These are phyloP conservation scores for Sinohyriopsis cumingii DNA, from an alignment of 2,888 invertebrate species.

Conservation along the genomic window DNA sequence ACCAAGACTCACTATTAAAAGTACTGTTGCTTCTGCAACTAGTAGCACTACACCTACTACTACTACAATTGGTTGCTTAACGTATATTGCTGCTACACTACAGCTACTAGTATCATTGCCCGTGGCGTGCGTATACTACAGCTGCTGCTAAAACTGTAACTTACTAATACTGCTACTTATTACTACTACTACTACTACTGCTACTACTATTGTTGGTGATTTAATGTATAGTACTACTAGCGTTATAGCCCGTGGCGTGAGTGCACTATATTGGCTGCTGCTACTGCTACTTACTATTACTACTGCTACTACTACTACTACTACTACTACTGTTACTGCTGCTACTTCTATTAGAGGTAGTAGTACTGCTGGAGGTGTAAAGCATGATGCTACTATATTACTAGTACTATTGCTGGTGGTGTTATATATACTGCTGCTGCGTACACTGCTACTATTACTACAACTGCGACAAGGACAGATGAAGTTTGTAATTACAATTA, in stretches of 20 bases:
- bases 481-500: too few relatives aligned
- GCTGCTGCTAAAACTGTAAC: background rate
- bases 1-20: too few relatives aligned
- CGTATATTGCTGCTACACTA: too few relatives aligned
- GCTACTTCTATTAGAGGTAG: background rate
- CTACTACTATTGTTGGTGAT: background rate
- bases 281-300: background rate
- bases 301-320: background rate
- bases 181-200: slow-evolving; percentile 1
- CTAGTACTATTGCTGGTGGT: too few relatives aligned
- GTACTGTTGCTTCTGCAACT: too few relatives aligned
- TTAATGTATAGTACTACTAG: background rate
- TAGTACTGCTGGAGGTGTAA: background rate
- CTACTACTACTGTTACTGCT: background rate
- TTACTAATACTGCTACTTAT: background rate
- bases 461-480: too few relatives aligned
- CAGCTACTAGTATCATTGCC: too few relatives aligned
- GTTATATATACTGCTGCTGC: too few relatives aligned
- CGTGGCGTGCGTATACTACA: too few relatives aligned
- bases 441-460: too few relatives aligned
- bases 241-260: background rate
- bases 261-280: slow-evolving; percentile 2
- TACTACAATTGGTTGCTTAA: background rate
- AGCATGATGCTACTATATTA: too few relatives aligned
- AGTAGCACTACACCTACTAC: background rate